A percentile compares a stretch with the other conserved stretches of the same genome.
phyloP scores from a whole-genome alignment of 2,797 vertebrate species.

The Aldrovandia affinis region DNA sequence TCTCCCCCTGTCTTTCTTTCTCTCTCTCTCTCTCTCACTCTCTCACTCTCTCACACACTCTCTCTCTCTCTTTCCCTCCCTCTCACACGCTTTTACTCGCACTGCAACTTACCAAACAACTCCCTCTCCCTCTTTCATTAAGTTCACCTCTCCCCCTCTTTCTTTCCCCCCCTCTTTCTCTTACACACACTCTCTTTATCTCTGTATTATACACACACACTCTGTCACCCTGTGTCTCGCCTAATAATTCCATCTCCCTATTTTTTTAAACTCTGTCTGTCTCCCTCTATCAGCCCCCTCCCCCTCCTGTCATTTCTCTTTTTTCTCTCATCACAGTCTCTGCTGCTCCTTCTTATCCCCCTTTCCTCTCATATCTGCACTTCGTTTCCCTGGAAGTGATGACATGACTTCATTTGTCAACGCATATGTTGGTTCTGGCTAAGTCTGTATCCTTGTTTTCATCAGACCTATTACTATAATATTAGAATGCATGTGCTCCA shows the following conservation, averaged over 20 bases:
- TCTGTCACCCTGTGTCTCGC: not conserved
- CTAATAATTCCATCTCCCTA: not conserved
- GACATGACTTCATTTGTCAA: constrained; percentile 20
- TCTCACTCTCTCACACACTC: not conserved
- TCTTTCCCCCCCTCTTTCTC: not conserved
- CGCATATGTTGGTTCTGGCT: not conserved
- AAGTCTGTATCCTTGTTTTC: constrained; percentile 5
- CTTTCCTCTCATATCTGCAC: not conserved
- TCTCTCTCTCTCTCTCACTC: constrained; percentile 1
- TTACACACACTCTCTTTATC: not conserved
- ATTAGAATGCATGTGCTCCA: constrained; percentile 8
- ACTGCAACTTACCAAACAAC: not conserved
- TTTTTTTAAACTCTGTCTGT: not conserved
- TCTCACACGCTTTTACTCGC: not conserved
- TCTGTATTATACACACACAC: constrained; percentile 25
- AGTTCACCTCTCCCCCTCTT: too few relatives aligned
- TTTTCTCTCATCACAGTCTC: not conserved
- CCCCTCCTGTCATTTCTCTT: not conserved
- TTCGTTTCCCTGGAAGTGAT: not conserved
- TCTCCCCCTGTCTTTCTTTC: not conserved
- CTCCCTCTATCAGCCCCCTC: not conserved
- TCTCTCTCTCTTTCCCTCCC: constrained; percentile 26
- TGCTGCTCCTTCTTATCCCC: not conserved
- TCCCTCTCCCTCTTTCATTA: not conserved
- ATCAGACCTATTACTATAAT: not conserved